These are phyloP conservation scores for Tachina fera DNA, from an alignment of 2,888 invertebrate species.

Conservation along the genomic window DNA sequence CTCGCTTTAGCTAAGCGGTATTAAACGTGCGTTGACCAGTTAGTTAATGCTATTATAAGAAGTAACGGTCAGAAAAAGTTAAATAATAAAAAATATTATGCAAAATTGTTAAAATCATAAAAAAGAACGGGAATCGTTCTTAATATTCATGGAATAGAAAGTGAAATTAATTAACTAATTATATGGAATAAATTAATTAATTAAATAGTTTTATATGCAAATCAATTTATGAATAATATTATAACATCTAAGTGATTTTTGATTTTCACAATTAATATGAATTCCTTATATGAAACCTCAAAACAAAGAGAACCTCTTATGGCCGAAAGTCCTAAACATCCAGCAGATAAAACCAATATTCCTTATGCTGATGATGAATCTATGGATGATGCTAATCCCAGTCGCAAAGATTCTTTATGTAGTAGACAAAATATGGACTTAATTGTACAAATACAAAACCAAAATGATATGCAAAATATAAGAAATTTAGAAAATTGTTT, in stretches of 20 bases:
- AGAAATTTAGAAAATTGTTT: slow-evolving; percentile 16
- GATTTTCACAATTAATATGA: slow-evolving; percentile 32
- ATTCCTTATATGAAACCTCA: slow-evolving; percentile 32
- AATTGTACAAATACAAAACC: slow-evolving; percentile 26
- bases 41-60: slow-evolving; percentile 24
- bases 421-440: slow-evolving; percentile 42
- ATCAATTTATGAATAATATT: background rate
- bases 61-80: slow-evolving; percentile 43
- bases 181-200: background rate
- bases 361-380: slow-evolving; percentile 57
- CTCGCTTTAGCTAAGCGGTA: slow-evolving; percentile 33
- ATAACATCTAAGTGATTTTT: background rate
- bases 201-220: background rate
- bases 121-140: slow-evolving; percentile 3
- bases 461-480: background rate
- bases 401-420: slow-evolving; percentile 46
- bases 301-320: slow-evolving; percentile 51
- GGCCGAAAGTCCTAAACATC: slow-evolving; percentile 18
- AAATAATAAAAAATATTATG: background rate
- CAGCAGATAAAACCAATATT: slow-evolving; percentile 27
- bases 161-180: slow-evolving; percentile 23
- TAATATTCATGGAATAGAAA: slow-evolving; percentile 6
- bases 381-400: background rate
- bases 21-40: slow-evolving; percentile 61
- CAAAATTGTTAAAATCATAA: background rate